Evolutionary conservation across 1,140 invertebrate genomes (phyloP), one percentile per base, ranked within the genome.

Genomic region (Euura saliciscinereae): DNA sequence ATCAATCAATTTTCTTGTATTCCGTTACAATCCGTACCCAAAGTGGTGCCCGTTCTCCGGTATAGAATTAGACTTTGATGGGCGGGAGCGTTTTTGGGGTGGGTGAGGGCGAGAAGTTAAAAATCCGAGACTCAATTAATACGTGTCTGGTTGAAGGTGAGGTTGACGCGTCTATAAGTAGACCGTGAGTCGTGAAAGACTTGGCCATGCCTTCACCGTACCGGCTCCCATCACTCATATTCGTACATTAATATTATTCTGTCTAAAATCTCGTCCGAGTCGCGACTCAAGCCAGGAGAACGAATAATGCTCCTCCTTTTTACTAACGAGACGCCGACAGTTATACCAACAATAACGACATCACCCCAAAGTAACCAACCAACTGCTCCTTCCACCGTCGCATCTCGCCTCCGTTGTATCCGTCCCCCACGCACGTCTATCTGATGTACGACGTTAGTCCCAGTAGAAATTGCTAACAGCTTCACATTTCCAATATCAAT

Each of bases 111-210:
- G 6, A 59, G 51, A 59, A 59, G 51, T 59, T n/a, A 73, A 46
- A 74, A 73, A 75, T 65, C 73, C 73, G 73, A 85, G 85, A 86
- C 79, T 85, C 85, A 84, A 86, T 86, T 86, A 86, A 86, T 86
- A 86, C 79, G 77, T 75, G 83, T 86, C 83, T 76, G 73, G 78
- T 82, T 79, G 78, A 76, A 74, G 80, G 76, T 75, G 77, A 74
- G 80, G 76, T 75, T 85, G 85, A 86, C 83, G 79, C 74, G 79
- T 85, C 85, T 86, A 86, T 86, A 86, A 85, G 82, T 85, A 83
- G 84, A 86, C 78, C 69, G 70, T 77, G 51, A 73, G 71, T 73
- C 77, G 75, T 28, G 28, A 74, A 81, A 79, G 51, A n/a, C 51
- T 59, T 11, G 51, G 51, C 51, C 51, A 59, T 59, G 51, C 13